Evolutionary conservation across 2,797 vertebrate genomes (phyloP).

Genomic region (Tangara arthus): DNA sequence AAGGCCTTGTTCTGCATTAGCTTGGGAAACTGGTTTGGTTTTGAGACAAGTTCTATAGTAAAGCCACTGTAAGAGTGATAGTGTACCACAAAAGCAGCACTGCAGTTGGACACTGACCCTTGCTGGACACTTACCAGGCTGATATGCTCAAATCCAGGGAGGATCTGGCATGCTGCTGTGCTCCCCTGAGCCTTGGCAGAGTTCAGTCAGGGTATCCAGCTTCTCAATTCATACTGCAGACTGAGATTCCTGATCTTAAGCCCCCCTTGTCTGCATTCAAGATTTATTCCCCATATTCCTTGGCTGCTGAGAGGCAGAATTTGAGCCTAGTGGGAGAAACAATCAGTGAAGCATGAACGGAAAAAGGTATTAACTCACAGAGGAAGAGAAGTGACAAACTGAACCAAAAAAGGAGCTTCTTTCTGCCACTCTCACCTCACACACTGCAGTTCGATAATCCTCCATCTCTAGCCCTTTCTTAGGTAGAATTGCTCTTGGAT

Average conservation of each 20-base stretch:
- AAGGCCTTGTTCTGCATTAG: neutral
- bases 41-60: neutral
- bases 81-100: neutral
- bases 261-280: neutral
- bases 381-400: neutral
- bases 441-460: neutral
- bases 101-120: neutral
- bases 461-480: neutral
- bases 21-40: neutral
- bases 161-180: neutral
- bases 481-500: neutral
- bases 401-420: neutral
- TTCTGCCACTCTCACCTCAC: neutral
- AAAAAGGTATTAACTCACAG: neutral
- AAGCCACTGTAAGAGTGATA: neutral
- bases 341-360: neutral
- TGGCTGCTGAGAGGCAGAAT: neutral
- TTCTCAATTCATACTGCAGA: neutral
- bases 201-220: neutral
- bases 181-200: neutral
- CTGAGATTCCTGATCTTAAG: neutral
- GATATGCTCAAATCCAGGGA: neutral
- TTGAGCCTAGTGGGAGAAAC: neutral
- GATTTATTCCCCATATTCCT: neutral
- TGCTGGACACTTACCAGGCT: neutral